Percentiles rank a stretch among this genome's conserved stretches.
phyloP scores from a whole-genome alignment of 2,797 vertebrate genomes.

The Onychomys leucogaster region DNA sequence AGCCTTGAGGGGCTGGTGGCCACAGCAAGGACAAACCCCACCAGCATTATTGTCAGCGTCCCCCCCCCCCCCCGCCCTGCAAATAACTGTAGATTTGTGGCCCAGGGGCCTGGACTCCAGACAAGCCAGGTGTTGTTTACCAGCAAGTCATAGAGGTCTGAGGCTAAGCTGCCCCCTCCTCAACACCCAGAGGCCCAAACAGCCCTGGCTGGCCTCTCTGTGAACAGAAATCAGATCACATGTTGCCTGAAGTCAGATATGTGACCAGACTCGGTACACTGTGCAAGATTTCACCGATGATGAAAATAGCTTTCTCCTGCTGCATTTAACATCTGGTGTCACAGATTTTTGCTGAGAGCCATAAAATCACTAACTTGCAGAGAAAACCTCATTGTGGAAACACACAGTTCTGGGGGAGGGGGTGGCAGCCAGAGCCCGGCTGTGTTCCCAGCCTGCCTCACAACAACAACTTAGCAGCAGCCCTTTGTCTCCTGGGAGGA shows the following conservation, averaged over 20 bases:
- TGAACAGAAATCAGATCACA: constrained; percentile 78
- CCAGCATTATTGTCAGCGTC: background rate
- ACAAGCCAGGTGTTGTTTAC: constrained; percentile 58
- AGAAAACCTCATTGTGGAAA: constrained; percentile 82
- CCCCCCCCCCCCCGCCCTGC: too few relatives aligned
- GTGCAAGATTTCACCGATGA: constrained; percentile 77
- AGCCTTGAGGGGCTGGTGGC: background rate
- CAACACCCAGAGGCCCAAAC: constrained; percentile 46
- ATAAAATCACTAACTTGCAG: constrained; percentile 83
- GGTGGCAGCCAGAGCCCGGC: constrained; percentile 55
- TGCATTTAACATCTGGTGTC: constrained; percentile 85
- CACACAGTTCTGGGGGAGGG: constrained; percentile 65
- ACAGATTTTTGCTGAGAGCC: constrained; percentile 86
- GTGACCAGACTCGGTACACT: constrained; percentile 73
- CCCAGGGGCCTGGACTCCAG: background rate
- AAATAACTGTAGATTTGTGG: background rate
- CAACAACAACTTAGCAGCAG: background rate
- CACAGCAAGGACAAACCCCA: background rate
- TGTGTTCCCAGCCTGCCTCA: constrained; percentile 26
- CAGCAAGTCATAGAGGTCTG: constrained; percentile 45
- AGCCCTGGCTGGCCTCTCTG: background rate
- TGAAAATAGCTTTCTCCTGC: constrained; percentile 84
- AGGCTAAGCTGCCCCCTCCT: constrained; percentile 18
- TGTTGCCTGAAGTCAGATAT: constrained; percentile 81
- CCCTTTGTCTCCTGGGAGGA: constrained; percentile 60